These are phyloP conservation scores for Myotis planiceps DNA, from an alignment of 2,797 vertebrate species.

Conservation along the genomic window DNA sequence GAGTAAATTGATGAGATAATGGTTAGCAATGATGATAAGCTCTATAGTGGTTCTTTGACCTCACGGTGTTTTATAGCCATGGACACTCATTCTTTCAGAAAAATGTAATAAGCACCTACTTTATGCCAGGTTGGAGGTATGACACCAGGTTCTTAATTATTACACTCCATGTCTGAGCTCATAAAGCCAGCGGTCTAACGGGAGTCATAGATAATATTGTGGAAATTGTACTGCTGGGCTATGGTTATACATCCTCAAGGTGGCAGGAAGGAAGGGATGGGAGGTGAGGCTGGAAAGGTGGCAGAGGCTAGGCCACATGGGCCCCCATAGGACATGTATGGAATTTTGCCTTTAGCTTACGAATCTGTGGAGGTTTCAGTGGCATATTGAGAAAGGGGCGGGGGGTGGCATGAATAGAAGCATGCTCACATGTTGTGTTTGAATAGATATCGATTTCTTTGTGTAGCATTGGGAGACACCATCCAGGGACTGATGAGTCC, in stretches of 20 bases:
- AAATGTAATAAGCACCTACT: not conserved
- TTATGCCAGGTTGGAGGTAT: not conserved
- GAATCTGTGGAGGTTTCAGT: not conserved
- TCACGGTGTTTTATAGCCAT: not conserved
- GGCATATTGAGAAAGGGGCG: not conserved
- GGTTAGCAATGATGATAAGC: not conserved
- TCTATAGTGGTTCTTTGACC: not conserved
- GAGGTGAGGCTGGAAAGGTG: not conserved
- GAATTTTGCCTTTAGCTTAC: constrained; percentile 1
- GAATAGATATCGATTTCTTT: not conserved
- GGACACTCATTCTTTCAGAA: not conserved
- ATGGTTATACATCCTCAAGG: not conserved
- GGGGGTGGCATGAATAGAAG: not conserved
- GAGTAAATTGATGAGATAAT: not conserved
- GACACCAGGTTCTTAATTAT: not conserved
- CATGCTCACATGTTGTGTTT: not conserved
- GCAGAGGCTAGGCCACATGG: not conserved
- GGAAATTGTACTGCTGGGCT: not conserved
- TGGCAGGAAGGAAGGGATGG: not conserved
- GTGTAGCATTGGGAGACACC: not conserved
- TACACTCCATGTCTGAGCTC: not conserved
- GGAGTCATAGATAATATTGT: not conserved
- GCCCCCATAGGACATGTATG: not conserved
- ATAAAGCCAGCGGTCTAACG: not conserved
- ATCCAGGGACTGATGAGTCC: not conserved